Percentiles rank a stretch among this genome's conserved stretches.
Evolutionary conservation across 2,888 invertebrate genomes (phyloP).

Genomic region (Pristionchus entomophagus): DNA sequence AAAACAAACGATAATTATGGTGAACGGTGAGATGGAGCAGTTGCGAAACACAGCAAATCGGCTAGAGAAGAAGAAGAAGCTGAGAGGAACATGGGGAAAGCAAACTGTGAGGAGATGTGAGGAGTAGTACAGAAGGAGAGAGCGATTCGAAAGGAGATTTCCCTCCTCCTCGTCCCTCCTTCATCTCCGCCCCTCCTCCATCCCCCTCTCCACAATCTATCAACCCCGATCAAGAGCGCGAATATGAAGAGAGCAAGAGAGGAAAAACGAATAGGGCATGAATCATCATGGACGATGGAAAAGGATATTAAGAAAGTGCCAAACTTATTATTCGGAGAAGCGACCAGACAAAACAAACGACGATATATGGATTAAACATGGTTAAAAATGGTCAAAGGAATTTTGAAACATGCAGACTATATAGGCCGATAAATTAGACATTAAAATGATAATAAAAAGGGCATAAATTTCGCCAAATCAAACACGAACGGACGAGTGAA

Average conservation of each 20-base stretch:
- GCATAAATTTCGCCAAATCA: background rate
- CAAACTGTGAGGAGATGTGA: background rate
- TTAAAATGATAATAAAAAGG: background rate
- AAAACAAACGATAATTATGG: constrained; percentile 28
- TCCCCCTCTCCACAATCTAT: background rate
- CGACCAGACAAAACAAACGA: background rate
- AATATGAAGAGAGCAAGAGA: constrained; percentile 5
- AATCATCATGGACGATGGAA: background rate
- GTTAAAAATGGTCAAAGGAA: too few relatives aligned
- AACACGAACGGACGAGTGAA: background rate
- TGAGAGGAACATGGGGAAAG: background rate
- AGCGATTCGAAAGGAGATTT: background rate
- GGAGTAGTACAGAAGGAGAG: constrained; percentile 2
- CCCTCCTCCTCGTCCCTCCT: background rate
- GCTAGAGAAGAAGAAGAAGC: constrained; percentile 3
- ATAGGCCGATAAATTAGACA: too few relatives aligned
- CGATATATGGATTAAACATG: background rate
- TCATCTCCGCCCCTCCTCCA: constrained; percentile 31
- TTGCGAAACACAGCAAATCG: background rate
- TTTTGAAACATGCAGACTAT: too few relatives aligned
- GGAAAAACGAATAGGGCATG: constrained; percentile 2
- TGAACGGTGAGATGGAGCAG: background rate
- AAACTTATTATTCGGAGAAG: background rate
- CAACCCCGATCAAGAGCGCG: constrained; percentile 4
- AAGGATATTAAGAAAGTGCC: background rate